Evolutionary conservation across 2,888 invertebrate species (phyloP), one percentile per base, ranked within the genome.

Genomic region (Deilephila porcellus): DNA sequence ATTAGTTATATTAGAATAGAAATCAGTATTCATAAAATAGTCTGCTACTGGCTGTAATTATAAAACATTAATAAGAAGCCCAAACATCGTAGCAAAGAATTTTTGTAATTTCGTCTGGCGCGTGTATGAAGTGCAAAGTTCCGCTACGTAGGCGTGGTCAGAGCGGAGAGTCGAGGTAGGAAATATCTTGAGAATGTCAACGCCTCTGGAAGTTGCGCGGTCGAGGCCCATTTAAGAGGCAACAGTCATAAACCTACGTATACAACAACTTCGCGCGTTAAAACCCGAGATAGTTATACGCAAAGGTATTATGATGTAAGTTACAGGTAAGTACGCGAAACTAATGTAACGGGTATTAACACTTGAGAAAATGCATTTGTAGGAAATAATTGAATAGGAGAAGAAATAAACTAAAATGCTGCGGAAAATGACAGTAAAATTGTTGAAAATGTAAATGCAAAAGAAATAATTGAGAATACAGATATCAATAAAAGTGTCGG

Each of bases 31-130:
- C 19, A n/a, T 56, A 56, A 56, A 56, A 56, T 56, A 56, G 2
- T 5, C 32, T 14, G 2, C 3, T 14, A 14, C n/a, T 56, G 56
- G n/a, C n/a, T 3, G 56, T 56, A n/a, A n/a, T 56, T 5, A n/a
- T 56, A 0, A 56, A 0, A 56, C 7, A 17, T 56, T n/a, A n/a
- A 56, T 56, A 4, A 56, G 56, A 56, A 56, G 19, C n/a, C 56
- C n/a, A 45, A 56, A n/a, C 6, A 56, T 19, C n/a, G 45, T 14
- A 45, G n/a, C 5, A 56, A 56, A 56, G 17, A 76, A 76, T 81
- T 79, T 78, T 78, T 81, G 32, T 32, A 62, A 62, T 62, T 62
- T 62, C 32, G 7, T 8, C 4, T 32, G 8, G 32, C 29, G 32
- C 19, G 19, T 19, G 37, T 37, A 63, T 37, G 32, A 63, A 63